These are phyloP conservation scores for Conomelus anceps DNA, from an alignment of 2,888 invertebrate species.

Conservation along the genomic window DNA sequence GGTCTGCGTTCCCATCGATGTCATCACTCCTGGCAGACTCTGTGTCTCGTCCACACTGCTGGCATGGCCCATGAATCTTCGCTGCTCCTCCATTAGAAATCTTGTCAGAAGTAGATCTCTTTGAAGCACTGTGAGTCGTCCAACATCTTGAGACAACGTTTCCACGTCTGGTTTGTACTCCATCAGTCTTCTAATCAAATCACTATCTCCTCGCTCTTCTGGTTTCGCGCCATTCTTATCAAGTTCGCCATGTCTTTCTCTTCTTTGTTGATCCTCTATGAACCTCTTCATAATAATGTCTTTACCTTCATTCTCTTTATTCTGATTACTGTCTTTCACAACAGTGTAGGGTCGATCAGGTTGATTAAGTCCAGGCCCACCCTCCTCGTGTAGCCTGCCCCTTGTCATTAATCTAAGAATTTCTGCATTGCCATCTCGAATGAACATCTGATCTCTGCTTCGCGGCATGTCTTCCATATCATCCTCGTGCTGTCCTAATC, in stretches of 20 bases:
- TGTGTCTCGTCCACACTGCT: slow-evolving; percentile 58
- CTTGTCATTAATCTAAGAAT: slow-evolving; percentile 71
- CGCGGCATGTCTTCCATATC: slow-evolving; percentile 32
- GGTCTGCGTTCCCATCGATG: slow-evolving; percentile 68
- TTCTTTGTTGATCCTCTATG: slow-evolving; percentile 61
- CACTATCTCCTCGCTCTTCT: slow-evolving; percentile 15
- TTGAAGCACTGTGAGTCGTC: slow-evolving; percentile 33
- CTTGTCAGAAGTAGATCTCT: slow-evolving; percentile 35
- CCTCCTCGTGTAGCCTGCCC: slow-evolving; percentile 47
- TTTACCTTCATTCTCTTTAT: slow-evolving; percentile 66
- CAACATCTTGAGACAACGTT: slow-evolving; percentile 32
- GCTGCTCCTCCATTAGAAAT: slow-evolving; percentile 36
- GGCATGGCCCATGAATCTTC: slow-evolving; percentile 42
- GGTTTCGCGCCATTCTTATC: not conserved
- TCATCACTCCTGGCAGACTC: slow-evolving; percentile 66
- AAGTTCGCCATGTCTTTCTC: slow-evolving; percentile 14
- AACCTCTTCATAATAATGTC: slow-evolving; percentile 76
- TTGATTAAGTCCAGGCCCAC: slow-evolving; percentile 30
- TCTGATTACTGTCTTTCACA: slow-evolving; percentile 19
- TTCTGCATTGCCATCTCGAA: slow-evolving; percentile 79
- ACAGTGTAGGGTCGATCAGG: slow-evolving; percentile 33
- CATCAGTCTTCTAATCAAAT: slow-evolving; percentile 30
- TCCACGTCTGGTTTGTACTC: slow-evolving; percentile 26
- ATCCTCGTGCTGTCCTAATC: slow-evolving; percentile 41
- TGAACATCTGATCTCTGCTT: slow-evolving; percentile 53